Base-by-base conservation (phyloP, 2,888 invertebrate species). In the Heliconius sara region DNA sequence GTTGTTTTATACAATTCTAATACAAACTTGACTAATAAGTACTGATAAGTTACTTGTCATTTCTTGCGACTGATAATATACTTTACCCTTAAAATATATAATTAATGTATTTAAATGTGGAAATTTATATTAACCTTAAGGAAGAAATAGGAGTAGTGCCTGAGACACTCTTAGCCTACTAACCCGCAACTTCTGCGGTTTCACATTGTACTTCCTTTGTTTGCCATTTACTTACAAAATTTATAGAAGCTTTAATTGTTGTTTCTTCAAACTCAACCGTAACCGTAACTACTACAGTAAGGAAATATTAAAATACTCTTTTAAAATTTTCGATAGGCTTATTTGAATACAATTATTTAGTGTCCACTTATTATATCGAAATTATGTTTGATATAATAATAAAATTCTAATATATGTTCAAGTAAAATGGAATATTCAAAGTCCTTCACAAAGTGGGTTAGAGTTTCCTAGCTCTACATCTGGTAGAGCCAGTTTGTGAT, bases 111-210 rank as follows among this genome's bases (percentile, higher is more conserved):
- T 43, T 70, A 43, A 68, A 68, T 74, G 67, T 78, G 60, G 68
- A 78, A 78, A 74, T 74, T 66, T 74, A 60, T 74, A 74, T 67
- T 39, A 73, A 73, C 57, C 67, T 78, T 74, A 74, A 52, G 68
- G 78, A 78, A 78, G 78, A 78, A 74, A 78, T 74, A 73, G 27
- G 52, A 72, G 66, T 57, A 66, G 19, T 25, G 65, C 43, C 57
- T 78, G 60, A 66, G 74, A 78, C 43, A 74, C 30, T 78, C 57
- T 60, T 78, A 74, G 67, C 74, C 67, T 27, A 78, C 47, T 78
- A 74, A 78, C 74, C 74, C 60, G 74, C 30, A 73, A 71, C 30
- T 66, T 63, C 39, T 78, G 78, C 74, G 78, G 78, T 78, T 78
- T 67, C 22, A 60, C 25, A 60, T 57, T 60, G 25, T 60, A 52